A percentile compares a stretch with the other conserved stretches of the same genome.
phyloP scores from a whole-genome alignment of 1,140 invertebrate genomes.

The Trichonephila clavipes region DNA sequence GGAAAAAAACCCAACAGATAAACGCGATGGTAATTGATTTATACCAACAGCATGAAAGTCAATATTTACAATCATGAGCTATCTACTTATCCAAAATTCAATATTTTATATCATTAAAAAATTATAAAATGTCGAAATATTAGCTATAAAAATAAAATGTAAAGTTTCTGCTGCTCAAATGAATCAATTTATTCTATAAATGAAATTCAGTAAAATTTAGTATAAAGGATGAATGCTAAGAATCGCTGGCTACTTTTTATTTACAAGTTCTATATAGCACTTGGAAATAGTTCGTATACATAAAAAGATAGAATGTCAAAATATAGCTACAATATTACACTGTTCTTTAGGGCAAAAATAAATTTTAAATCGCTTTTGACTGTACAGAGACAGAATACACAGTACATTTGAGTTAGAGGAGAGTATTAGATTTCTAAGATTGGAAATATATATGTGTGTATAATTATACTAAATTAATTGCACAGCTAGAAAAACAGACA shows the following conservation, averaged over 20 bases:
- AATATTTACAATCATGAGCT: constrained; percentile 19
- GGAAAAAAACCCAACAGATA: neutral
- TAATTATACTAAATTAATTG: neutral
- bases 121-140: constrained; percentile 22
- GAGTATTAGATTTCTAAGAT: neutral
- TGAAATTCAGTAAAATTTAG: constrained; percentile 18
- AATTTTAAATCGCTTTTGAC: constrained; percentile 25
- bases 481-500: constrained; percentile 21
- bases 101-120: constrained; percentile 17
- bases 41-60: neutral
- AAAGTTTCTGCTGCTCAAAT: constrained; percentile 26
- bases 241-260: constrained; percentile 8
- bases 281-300: constrained; percentile 10
- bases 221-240: constrained; percentile 10
- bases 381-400: constrained; percentile 20
- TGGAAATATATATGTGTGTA: neutral
- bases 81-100: constrained; percentile 16
- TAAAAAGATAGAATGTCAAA: constrained; percentile 42
- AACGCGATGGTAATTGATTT: neutral
- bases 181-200: constrained; percentile 17
- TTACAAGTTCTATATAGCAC: neutral
- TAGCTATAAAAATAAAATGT: constrained; percentile 28
- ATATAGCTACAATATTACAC: constrained; percentile 25
- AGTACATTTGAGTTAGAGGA: neutral
- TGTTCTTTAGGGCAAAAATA: neutral